Evolutionary conservation across 2,888 invertebrate genomes (phyloP).

Genomic region (Laspeyria flexula): DNA sequence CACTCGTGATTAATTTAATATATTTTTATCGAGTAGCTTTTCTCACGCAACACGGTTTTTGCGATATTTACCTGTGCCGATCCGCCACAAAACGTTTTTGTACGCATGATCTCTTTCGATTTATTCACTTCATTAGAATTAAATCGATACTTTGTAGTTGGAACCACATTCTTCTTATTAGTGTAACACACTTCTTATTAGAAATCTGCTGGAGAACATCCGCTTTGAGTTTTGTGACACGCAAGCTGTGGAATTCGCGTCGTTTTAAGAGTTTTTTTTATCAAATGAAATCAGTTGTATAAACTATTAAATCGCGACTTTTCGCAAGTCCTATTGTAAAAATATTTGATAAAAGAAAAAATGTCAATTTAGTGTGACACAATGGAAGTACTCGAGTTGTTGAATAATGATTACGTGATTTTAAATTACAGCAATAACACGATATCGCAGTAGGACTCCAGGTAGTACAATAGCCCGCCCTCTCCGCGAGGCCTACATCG

Average conservation of each 20-base stretch:
- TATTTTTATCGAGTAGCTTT: conserved; percentile 69
- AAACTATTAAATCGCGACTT: conserved; percentile 2
- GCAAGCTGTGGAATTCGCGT: conserved; percentile 1
- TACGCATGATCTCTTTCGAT: conserved; percentile 38
- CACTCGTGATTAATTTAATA: conserved; percentile 79
- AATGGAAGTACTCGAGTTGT: conserved; percentile 11
- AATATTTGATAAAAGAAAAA: conserved; percentile 3
- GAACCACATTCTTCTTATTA: conserved; percentile 34
- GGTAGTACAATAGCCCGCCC: conserved; percentile 48
- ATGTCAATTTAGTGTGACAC: background rate
- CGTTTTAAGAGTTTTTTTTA: conserved; percentile 2
- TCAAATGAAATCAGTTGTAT: background rate
- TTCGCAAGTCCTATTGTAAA: background rate
- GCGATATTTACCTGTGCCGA: conserved; percentile 51
- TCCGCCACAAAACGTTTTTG: conserved; percentile 51
- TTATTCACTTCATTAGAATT: conserved; percentile 36
- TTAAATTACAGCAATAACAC: conserved; percentile 47
- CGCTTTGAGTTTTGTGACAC: conserved; percentile 20
- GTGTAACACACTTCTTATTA: conserved; percentile 19
- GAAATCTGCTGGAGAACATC: conserved; percentile 24
- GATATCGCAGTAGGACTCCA: conserved; percentile 49
- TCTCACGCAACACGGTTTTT: conserved; percentile 73
- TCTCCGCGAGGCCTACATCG: conserved; percentile 36
- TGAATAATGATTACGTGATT: conserved; percentile 24
- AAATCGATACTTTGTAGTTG: conserved; percentile 24